Evolutionary conservation across 2,888 invertebrate species (phyloP).

Genomic region (Bugula neritina): DNA sequence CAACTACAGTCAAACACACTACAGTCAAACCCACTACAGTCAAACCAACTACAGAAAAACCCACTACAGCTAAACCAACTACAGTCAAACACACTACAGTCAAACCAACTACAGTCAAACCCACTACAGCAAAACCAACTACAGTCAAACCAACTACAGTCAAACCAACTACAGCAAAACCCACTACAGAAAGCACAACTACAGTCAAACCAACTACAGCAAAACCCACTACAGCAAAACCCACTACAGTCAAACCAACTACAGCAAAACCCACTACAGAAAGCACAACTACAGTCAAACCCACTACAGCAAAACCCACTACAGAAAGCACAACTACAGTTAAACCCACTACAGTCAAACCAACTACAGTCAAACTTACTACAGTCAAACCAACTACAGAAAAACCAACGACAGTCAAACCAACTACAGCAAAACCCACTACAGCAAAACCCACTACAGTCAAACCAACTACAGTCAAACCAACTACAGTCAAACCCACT

Average conservation of each 20-base stretch:
- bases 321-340: conserved; percentile 45
- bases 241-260: no score
- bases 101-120: background rate
- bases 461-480: conserved; percentile 29
- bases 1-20: background rate
- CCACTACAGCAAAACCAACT: background rate
- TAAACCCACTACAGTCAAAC: background rate
- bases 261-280: no score
- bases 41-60: background rate
- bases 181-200: no score
- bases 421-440: conserved; percentile 39
- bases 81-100: no score
- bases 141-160: background rate
- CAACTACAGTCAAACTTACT: background rate
- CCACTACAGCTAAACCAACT: background rate
- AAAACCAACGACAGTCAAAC: conserved; percentile 44
- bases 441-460: conserved; percentile 38
- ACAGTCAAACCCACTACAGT: background rate
- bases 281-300: background rate
- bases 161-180: no score
- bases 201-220: no score
- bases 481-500: conserved; percentile 25
- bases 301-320: conserved; percentile 35
- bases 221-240: background rate
- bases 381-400: background rate